phyloP scores from a whole-genome alignment of 2,113 vertebrate species.

The Lynx canadensis region DNA sequence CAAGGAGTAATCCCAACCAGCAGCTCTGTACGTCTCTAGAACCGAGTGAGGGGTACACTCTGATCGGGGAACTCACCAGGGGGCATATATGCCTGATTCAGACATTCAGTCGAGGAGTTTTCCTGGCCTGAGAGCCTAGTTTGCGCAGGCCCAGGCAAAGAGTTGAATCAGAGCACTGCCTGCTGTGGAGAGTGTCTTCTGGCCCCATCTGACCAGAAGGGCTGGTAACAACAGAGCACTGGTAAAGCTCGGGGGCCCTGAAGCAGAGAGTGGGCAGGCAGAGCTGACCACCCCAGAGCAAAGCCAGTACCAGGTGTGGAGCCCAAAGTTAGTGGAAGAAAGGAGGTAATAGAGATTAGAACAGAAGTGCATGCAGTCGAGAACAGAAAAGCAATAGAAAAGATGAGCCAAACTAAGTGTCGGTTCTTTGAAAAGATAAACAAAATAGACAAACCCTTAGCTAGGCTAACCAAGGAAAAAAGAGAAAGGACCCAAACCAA shows the following conservation, averaged over 20 bases:
- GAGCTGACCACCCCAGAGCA: background rate
- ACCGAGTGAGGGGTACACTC: background rate
- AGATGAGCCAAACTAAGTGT: background rate
- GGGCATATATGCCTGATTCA: background rate
- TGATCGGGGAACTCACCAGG: background rate
- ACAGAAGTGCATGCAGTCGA: background rate
- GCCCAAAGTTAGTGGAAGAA: background rate
- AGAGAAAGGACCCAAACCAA: background rate
- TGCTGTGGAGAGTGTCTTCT: background rate
- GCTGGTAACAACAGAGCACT: background rate
- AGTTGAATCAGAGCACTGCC: background rate
- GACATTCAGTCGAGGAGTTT: background rate
- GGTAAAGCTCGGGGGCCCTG: background rate
- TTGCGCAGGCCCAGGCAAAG: background rate
- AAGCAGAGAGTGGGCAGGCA: background rate
- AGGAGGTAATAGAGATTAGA: background rate
- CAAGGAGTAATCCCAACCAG: background rate
- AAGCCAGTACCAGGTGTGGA: background rate
- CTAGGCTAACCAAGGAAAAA: background rate
- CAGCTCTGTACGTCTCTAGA: background rate
- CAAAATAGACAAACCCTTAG: background rate
- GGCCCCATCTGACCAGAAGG: background rate
- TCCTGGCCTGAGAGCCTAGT: background rate
- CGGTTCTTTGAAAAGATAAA: background rate
- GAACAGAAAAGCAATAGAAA: background rate